Evolutionary conservation across 2,888 invertebrate genomes (phyloP), one percentile per base, ranked within the genome.

Genomic region (Ormyrus pomaceus): DNA sequence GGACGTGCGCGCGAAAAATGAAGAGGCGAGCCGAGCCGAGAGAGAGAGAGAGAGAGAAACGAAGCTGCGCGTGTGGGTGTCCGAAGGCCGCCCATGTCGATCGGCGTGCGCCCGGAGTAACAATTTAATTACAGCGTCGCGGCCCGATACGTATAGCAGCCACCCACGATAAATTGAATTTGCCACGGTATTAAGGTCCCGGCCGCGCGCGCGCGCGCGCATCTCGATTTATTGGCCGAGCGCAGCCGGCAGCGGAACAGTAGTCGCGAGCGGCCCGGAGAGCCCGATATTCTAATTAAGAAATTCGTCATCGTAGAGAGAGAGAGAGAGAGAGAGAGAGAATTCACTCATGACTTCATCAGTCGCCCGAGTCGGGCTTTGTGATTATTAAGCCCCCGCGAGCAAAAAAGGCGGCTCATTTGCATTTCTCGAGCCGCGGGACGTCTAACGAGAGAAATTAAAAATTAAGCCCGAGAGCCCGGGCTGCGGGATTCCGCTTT

Each of bases 81-180:
- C 86, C 88, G 85, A 84, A 87, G 89, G 87, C 88, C 88, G 88
- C 88, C 89, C 88, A 89, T 88, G 89, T 89, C 89, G 90, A 90
- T 89, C 88, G 88, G 88, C 88, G 88, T 88, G 88, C 88, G 90
- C 90, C 90, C 86, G 87, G 84, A 90, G 90, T 90, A 89, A 91
- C 90, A 90, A 90, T 91, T 91, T 91, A 91, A 91, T 91, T 90
- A 91, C 89, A 89, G 87, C 86, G 85, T 85, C 84, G 85, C 34
- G 34, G 34, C 83, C 84, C 84, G 86, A 88, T 89, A 89, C 87
- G 88, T 88, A 89, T 88, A 89, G 86, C 89, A 89, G 88, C 90
- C 90, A 91, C 90, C 90, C 90, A 89, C 89, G 87, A 88, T 89
- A 90, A 90, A 91, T 90, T 90, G 89, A 90, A 90, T 90, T 89